Conservation (phyloP, 2,888 invertebrate genomes). For the Protonemura montana region DNA sequence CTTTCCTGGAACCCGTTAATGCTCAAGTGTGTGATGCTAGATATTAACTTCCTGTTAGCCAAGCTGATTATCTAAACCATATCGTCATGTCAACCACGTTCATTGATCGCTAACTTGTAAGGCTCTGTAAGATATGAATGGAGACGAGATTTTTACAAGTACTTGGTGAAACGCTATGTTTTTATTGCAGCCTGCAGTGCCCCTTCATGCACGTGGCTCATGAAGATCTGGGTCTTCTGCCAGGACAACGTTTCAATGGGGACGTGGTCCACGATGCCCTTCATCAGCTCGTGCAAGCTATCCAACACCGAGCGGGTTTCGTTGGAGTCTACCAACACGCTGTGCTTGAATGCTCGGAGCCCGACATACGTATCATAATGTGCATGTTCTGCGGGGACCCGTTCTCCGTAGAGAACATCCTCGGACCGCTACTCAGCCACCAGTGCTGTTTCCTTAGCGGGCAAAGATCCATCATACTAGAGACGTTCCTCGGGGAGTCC, state of each 20-base stretch:
- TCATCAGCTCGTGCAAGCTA: constrained; percentile 76
- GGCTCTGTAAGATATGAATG: too few species aligned
- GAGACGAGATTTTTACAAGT: too few species aligned
- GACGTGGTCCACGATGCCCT: constrained; percentile 70
- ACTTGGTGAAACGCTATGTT: too few species aligned
- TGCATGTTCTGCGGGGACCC: constrained; percentile 97
- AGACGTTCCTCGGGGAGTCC: constrained; percentile 90
- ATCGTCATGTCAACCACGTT: too few species aligned
- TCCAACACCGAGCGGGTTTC: constrained; percentile 79
- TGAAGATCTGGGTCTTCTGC: constrained; percentile 51
- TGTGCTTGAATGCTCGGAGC: constrained; percentile 80
- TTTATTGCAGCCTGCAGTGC: constrained; percentile 73
- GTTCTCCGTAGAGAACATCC: constrained; percentile 86
- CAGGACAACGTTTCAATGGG: constrained; percentile 51
- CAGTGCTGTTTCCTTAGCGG: constrained; percentile 86
- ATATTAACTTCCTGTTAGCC: too few species aligned
- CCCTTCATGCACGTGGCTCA: constrained; percentile 82
- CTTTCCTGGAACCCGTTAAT: too few species aligned
- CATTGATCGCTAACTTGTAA: too few species aligned
- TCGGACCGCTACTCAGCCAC: constrained; percentile 86
- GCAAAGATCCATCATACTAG: constrained; percentile 86
- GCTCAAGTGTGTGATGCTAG: too few species aligned
- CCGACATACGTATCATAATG: constrained; percentile 90
- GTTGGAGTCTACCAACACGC: constrained; percentile 72
- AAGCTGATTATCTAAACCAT: too few species aligned